Percentiles rank a stretch among this genome's conserved stretches.
Evolutionary conservation across 2,113 vertebrate genomes (phyloP).

Genomic region (Trichomycterus rosablanca): DNA sequence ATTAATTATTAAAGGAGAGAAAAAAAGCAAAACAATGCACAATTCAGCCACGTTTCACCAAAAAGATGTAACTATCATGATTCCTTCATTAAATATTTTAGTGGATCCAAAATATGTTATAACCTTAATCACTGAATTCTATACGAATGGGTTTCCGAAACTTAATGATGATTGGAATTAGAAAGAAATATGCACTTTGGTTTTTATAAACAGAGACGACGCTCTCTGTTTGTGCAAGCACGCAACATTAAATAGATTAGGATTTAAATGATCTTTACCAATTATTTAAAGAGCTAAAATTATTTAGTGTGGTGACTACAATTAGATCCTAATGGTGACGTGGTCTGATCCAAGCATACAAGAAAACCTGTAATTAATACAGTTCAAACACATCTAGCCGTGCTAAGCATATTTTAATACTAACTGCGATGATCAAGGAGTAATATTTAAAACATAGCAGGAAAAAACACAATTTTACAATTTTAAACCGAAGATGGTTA

Average conservation of each 20-base stretch:
- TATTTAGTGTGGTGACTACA: conserved; percentile 57
- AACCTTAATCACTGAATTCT: conserved; percentile 21
- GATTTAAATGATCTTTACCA: conserved; percentile 7
- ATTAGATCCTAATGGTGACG: conserved; percentile 68
- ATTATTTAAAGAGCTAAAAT: conserved; percentile 12
- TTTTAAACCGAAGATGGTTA: conserved; percentile 57
- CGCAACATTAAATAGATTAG: conserved; percentile 49
- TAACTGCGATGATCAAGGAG: conserved; percentile 74
- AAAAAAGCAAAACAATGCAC: conserved; percentile 39
- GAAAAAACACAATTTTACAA: conserved; percentile 67
- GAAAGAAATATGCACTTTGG: conserved; percentile 58
- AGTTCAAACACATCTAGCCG: conserved; percentile 70
- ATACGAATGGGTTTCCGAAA: conserved; percentile 39
- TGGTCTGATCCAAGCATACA: conserved; percentile 70
- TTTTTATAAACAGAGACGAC: conserved; percentile 57
- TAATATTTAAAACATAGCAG: conserved; percentile 57
- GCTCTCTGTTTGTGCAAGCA: conserved; percentile 62
- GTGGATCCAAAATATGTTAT: conserved; percentile 40
- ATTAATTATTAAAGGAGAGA: conserved; percentile 24
- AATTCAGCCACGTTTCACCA: conserved; percentile 48
- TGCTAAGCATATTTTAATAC: conserved; percentile 73
- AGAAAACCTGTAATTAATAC: conserved; percentile 71
- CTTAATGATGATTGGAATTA: conserved; percentile 46
- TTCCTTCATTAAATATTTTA: conserved; percentile 41
- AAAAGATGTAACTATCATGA: conserved; percentile 45